Evolutionary conservation across 2,888 invertebrate species (phyloP), one percentile per base, ranked within the genome.

Genomic region (Noctua fimbriata): DNA sequence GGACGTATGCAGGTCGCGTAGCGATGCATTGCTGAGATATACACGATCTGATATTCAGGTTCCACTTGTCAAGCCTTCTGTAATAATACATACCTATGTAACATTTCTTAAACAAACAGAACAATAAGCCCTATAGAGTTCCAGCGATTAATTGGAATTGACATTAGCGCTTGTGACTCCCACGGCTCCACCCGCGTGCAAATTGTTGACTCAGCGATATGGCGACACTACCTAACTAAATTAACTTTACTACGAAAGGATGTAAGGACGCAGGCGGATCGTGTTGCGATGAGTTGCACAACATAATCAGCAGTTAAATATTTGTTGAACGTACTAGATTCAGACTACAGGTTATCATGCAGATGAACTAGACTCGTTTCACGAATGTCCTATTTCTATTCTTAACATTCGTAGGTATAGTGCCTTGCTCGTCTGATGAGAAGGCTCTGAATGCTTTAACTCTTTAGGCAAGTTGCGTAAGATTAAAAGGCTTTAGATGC

Each of bases 121-220:
- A 81, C 36, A 78, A 60, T 71, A 71, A 65, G 28, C 36, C 60
- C 6, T 60, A 36, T 66, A 44, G 41, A 84, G 65, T 84, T 69
- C 14, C n/a, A 28, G 36, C 36, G 44, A 52, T 73, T 82, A 73
- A 82, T 85, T 70, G 73, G 49, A 85, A 85, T 82, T 85, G 81
- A 80, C 52, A 70, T 85, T 60, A 73, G 44, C 58, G 55, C 71
- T 73, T 65, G 36, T 60, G 73, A 80, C 82, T 85, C 82, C 85
- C 82, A 82, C 82, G 73, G 52, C 44, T 85, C 49, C 81, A 80
- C 81, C 81, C 81, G 73, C 81, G 85, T 70, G 65, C 52, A 73
- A 70, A 66, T 66, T 47, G 58, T 73, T 82, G 82, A 82, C 69
- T 82, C 82, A 82, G 81, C 73, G 55, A 60, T 44, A 44, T 44